These are phyloP conservation scores for Parus major DNA, from an alignment of 2,113 vertebrate species.

Conservation along the genomic window DNA sequence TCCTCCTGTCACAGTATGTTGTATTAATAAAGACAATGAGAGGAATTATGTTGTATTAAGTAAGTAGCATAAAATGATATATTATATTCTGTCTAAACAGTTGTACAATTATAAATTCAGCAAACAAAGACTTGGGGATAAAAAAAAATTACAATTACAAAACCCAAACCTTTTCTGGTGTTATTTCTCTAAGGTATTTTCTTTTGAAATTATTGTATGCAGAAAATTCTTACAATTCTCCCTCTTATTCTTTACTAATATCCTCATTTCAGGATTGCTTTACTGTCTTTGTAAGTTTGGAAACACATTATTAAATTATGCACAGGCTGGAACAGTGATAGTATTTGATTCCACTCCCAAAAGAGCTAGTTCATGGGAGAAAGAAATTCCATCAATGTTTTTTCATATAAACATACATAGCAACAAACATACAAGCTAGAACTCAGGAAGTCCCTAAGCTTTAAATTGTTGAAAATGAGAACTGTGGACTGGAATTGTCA, in stretches of 20 bases:
- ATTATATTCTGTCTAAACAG: not conserved
- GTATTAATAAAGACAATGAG: not conserved
- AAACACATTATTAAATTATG: not conserved
- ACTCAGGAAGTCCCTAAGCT: not conserved
- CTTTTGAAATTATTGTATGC: not conserved
- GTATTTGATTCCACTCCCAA: not conserved
- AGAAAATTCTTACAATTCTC: not conserved
- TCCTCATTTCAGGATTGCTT: not conserved
- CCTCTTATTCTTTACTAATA: not conserved
- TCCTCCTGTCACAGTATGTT: not conserved
- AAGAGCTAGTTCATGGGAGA: not conserved
- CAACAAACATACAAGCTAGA: not conserved
- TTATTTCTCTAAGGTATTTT: not conserved
- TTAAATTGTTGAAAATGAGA: not conserved
- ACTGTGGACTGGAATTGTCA: not conserved
- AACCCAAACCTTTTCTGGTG: not conserved
- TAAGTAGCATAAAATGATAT: not conserved
- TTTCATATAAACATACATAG: not conserved
- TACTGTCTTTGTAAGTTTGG: not conserved
- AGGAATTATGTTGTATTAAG: not conserved
- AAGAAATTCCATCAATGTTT: not conserved
- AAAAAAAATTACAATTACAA: not conserved
- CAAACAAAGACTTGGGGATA: not conserved
- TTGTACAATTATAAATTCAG: not conserved
- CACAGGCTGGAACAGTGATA: not conserved